Base-by-base conservation (phyloP, 2,888 invertebrate species). In the Hemithea aestivaria region DNA sequence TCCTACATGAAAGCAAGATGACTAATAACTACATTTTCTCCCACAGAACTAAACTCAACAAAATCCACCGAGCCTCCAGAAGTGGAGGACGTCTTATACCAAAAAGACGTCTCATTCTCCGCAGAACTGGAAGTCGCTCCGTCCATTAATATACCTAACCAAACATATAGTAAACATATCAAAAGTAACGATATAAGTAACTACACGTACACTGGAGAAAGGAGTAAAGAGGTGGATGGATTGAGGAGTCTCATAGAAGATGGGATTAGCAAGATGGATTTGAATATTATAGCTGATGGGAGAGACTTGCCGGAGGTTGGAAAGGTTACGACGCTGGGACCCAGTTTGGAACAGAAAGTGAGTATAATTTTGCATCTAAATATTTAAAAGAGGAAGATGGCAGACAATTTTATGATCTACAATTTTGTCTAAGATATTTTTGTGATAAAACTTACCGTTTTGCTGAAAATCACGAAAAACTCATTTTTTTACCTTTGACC, bases 31-130 rank as follows among this genome's bases (percentile, higher is more conserved):
- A 4, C 28, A 31, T 27, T 31, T 45, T 45, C 60, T 59, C 56
- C 82, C 82, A 3, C 90, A 95, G 95, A 94, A 81, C 81, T 94
- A 58, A 94, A 95, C 76, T 89, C 92, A 50, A 93, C 94, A 37
- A 88, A 88, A 60, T 84, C 90, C 47, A 89, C 90, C 42, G 90
- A 90, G 33, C 69, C 75, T 1, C 52, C 68, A 22, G 89, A 90
- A 31, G 91, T 90, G 60, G 91, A 91, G 66, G 93, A 93, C 71
- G 90, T 94, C 42, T 79, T 94, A 22, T 93, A 93, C 62, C 93
- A 93, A 74, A 94, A 93, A 74, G 94, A 93, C 60, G 93, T 92
- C 2, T 92, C 93, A 31, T 92, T 94, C 74, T 93, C 93, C 50
- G 93, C 93, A 20, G 92, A 93, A 75, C 83, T 93, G 70, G 91